Base-by-base conservation (phyloP, 2,797 vertebrate species). In the Chaetodon trifasciatus region DNA sequence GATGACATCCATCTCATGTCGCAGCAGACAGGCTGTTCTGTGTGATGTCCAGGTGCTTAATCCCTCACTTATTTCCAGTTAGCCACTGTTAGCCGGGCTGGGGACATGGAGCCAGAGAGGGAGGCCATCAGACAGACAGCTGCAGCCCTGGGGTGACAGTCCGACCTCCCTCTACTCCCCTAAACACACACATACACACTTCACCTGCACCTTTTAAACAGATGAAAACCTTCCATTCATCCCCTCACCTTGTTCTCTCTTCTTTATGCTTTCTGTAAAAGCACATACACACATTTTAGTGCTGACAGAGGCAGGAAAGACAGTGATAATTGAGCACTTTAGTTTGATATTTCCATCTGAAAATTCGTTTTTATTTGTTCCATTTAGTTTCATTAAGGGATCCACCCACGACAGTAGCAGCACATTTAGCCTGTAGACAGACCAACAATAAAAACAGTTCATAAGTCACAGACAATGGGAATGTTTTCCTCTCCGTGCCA, bases 11-110 rank as follows among this genome's bases (percentile, higher is more conserved):
- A 64, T 84, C 79, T 84, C 37, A 13, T 68, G 70, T 79, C 8
- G 8, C 55, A 6, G 53, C n/a, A 2, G 79, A 49, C 74, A 17
- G 74, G 35, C 71, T 7, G 55, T 76, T 77, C 69, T 79, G 58
- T 82, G 65, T 78, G 70, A 82, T 53, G 76, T 88, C 85, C 79
- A 87, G 86, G 79, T 81, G 77, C 75, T 76, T 91, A 88, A 94
- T 90, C 88, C 89, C 73, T 56, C 47, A 50, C 82, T 85, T 82
- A 70, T 78, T 83, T 85, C 81, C 77, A 55, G 77, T 83, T 89
- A 90, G 65, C 78, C 81, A 12, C 52, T 28, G 47, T 82, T 85
- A 86, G 84, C 70, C 11, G 8, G 74, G 46, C 65, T 61, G 32
- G 53, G 74, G 58, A 85, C 64, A 46, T 87, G 81, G 88, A 91